A percentile compares a stretch with the other conserved stretches of the same genome.
phyloP scores from a whole-genome alignment of 1,140 invertebrate genomes.

The Drosophila nasuta region DNA sequence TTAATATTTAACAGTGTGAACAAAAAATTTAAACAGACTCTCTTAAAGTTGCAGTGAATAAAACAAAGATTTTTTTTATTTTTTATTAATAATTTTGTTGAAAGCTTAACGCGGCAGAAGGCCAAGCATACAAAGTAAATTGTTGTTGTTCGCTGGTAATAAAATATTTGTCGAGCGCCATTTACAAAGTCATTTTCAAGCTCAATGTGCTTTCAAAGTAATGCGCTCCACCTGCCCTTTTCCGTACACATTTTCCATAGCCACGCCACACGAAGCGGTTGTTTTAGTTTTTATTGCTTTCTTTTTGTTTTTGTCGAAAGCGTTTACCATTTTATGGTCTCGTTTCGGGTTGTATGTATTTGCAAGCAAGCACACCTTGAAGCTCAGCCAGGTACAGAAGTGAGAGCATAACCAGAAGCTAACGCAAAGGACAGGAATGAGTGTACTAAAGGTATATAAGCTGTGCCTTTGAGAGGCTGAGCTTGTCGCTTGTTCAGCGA shows the following conservation, averaged over 20 bases:
- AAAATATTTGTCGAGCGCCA: slow-evolving; percentile 81
- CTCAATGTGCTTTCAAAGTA: slow-evolving; percentile 81
- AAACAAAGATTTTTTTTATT: slow-evolving; percentile 12
- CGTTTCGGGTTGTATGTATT: slow-evolving; percentile 59
- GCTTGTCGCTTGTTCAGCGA: slow-evolving; percentile 49
- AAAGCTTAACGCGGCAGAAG: slow-evolving; percentile 17
- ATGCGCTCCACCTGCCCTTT: slow-evolving; percentile 71
- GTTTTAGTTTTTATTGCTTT: slow-evolving; percentile 79
- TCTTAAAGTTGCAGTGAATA: background rate
- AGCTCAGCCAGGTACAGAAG: background rate
- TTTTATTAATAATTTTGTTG: slow-evolving; percentile 36
- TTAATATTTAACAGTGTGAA: no score
- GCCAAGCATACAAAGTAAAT: slow-evolving; percentile 61
- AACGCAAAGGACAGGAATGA: background rate
- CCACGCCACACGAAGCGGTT: slow-evolving; percentile 50
- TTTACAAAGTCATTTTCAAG: slow-evolving; percentile 84
- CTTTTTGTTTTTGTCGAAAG: slow-evolving; percentile 39
- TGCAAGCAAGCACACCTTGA: slow-evolving; percentile 12
- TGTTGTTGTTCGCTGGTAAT: slow-evolving; percentile 71
- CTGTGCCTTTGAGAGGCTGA: slow-evolving; percentile 8
- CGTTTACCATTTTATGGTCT: slow-evolving; percentile 76
- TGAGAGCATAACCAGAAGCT: background rate
- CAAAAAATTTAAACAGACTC: no score
- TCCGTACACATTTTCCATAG: background rate
- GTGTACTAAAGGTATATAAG: slow-evolving; percentile 6